These are phyloP conservation scores for Celastrina argiolus DNA, from an alignment of 2,888 invertebrate genomes.

Conservation along the genomic window DNA sequence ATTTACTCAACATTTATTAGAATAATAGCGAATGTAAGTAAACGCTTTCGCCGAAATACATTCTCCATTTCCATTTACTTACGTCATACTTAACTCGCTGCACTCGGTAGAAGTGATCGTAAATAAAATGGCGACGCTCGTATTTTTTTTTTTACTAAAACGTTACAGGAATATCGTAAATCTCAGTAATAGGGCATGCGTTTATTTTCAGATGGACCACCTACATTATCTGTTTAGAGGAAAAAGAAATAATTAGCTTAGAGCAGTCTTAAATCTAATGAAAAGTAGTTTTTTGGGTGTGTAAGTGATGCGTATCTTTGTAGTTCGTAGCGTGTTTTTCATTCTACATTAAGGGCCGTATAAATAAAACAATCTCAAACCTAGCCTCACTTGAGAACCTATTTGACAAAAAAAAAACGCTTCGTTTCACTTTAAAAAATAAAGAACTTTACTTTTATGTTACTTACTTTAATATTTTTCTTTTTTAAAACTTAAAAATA, in stretches of 20 bases:
- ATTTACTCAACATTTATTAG: neutral
- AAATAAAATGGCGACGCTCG: conserved; percentile 44
- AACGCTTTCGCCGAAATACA: conserved; percentile 4
- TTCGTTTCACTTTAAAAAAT: no score
- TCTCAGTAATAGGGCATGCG: conserved; percentile 42
- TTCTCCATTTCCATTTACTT: conserved; percentile 20
- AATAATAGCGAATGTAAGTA: conserved; percentile 2
- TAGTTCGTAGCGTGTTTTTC: no score
- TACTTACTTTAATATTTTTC: no score
- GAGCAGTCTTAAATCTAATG: conserved; percentile 1
- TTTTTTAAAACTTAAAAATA: no score
- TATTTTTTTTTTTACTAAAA: conserved; percentile 41
- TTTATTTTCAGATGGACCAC: conserved; percentile 35
- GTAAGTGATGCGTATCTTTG: neutral
- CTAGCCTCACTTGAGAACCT: no score
- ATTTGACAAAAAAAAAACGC: no score
- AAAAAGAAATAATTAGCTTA: conserved; percentile 23
- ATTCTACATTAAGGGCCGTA: no score
- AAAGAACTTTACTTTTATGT: no score
- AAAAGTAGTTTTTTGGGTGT: neutral
- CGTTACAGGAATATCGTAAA: conserved; percentile 57
- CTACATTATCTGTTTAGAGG: conserved; percentile 26
- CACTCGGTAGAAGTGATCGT: conserved; percentile 44
- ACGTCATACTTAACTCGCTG: conserved; percentile 45
- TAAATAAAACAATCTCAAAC: no score